These are phyloP conservation scores for Oncorhynchus clarkii DNA, from an alignment of 2,113 vertebrate species.

Conservation along the genomic window DNA sequence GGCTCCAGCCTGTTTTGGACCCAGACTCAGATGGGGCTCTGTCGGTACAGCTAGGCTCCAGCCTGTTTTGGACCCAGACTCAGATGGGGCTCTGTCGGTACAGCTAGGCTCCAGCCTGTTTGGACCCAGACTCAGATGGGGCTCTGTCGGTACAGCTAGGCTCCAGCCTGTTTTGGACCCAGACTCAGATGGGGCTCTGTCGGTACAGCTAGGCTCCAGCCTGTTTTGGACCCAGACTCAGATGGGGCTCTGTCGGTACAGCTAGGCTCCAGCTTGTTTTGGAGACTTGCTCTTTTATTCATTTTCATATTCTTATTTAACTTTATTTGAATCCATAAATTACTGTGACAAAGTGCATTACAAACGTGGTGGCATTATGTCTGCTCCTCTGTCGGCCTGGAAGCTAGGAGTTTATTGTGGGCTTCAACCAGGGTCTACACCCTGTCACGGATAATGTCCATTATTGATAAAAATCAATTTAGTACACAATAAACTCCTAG, in stretches of 20 bases:
- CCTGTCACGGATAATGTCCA: no score
- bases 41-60: no score
- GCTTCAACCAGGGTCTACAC: neutral
- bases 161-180: no score
- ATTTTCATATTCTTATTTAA: constrained; percentile 44
- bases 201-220: no score
- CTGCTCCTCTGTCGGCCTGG: constrained; percentile 1
- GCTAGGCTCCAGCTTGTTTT: constrained; percentile 39
- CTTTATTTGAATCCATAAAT: constrained; percentile 13
- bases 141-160: no score
- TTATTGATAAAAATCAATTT: no score
- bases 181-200: no score
- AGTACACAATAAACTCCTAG: no score
- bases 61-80: constrained; percentile 40
- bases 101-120: constrained; percentile 36
- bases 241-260: constrained; percentile 67
- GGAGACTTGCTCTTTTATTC: constrained; percentile 51
- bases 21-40: no score
- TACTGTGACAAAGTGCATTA: constrained; percentile 43
- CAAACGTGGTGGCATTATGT: constrained; percentile 1
- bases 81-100: constrained; percentile 70
- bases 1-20: constrained; percentile 44
- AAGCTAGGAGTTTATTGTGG: no score
- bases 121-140: neutral
- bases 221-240: constrained; percentile 49